Conservation (phyloP, 1,140 invertebrate species). For the Cyrtorhinus lividipennis region DNA sequence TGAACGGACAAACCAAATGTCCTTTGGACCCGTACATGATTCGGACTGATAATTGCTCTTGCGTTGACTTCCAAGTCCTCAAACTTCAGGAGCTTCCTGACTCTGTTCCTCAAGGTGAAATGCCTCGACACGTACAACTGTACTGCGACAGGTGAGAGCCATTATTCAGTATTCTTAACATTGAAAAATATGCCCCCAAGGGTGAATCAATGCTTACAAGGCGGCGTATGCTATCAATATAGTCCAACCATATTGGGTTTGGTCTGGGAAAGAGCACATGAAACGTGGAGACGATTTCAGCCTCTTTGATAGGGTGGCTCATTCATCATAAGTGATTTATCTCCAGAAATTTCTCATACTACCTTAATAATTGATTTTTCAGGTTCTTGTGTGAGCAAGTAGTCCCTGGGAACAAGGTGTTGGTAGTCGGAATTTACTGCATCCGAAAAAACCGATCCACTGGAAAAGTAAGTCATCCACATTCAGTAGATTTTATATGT, state of each 20-base stretch:
- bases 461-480: not conserved
- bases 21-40: constrained; percentile 97
- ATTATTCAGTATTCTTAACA: not conserved
- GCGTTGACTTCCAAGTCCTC: constrained; percentile 82
- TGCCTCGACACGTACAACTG: constrained; percentile 89
- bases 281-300: too few relatives aligned
- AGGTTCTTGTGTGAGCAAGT: constrained; percentile 84
- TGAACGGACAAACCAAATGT: constrained; percentile 76
- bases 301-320: too few relatives aligned
- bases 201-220: too few relatives aligned
- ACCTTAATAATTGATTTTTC: too few relatives aligned
- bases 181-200: too few relatives aligned
- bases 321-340: too few relatives aligned
- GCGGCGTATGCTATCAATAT: too few relatives aligned
- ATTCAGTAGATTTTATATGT: too few relatives aligned
- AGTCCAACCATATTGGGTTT: too few relatives aligned
- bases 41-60: constrained; percentile 91
- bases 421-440: constrained; percentile 88
- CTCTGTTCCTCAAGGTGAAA: constrained; percentile 93
- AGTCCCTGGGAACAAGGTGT: constrained; percentile 90
- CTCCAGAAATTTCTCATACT: too few relatives aligned
- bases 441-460: constrained; percentile 68
- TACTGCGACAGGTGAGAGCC: constrained; percentile 81
- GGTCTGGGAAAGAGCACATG: too few relatives aligned
- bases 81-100: constrained; percentile 96